Conservation (phyloP, 2,888 invertebrate species). For the Xestia ashworthii region DNA sequence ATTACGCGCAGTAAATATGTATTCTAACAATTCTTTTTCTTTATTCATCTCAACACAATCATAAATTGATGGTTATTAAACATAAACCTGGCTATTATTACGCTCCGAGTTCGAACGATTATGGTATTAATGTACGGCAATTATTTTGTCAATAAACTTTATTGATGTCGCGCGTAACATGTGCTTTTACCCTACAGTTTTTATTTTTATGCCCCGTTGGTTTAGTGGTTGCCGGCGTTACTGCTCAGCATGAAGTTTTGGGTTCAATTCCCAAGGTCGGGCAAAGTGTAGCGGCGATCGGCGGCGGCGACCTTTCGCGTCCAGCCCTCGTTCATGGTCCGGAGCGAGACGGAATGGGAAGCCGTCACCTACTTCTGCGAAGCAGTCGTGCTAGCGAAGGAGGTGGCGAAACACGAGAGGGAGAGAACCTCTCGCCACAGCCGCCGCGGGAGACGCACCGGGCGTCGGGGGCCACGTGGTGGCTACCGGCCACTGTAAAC, state of each 20-base stretch:
- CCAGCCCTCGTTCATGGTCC: too few relatives aligned
- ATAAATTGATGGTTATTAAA: conserved; percentile 28
- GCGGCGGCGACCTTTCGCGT: too few relatives aligned
- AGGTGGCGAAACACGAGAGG: too few relatives aligned
- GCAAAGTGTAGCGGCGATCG: background rate
- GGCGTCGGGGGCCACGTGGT: too few relatives aligned
- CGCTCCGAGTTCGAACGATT: conserved; percentile 2
- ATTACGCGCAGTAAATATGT: background rate
- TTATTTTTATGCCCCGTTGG: background rate
- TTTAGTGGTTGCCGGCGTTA: too few relatives aligned
- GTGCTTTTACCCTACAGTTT: conserved; percentile 14
- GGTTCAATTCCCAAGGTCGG: background rate
- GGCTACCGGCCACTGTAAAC: too few relatives aligned
- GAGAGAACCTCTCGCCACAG: too few relatives aligned
- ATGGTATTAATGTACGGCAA: conserved; percentile 30
- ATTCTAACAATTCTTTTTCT: background rate
- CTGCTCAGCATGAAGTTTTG: background rate
- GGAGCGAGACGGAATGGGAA: too few relatives aligned
- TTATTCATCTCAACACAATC: background rate
- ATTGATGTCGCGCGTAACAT: conserved; percentile 23
- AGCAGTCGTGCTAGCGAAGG: too few relatives aligned
- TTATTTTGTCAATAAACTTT: conserved; percentile 55
- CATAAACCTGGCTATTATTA: conserved; percentile 37
- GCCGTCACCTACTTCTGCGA: too few relatives aligned
- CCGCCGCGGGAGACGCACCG: too few relatives aligned